Evolutionary conservation across 2,797 vertebrate species (phyloP).

Genomic region (Onychomys leucogaster): DNA sequence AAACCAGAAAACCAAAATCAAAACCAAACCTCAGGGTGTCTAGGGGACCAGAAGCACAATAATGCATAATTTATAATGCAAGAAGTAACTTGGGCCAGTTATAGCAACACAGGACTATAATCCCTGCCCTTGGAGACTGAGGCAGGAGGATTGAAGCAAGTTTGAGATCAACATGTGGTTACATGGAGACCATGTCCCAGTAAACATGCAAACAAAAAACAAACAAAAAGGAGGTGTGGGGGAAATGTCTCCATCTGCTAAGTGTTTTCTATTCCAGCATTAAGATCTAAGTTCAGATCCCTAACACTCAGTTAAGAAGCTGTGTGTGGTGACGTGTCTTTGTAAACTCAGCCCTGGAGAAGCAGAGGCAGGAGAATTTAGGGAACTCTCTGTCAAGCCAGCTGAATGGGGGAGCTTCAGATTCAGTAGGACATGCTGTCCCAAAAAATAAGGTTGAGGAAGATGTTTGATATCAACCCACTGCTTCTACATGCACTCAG

Average conservation of each 20-base stretch:
- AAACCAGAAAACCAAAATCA: background rate
- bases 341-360: too few species aligned
- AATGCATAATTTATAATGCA: background rate
- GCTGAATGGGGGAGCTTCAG: background rate
- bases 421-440: background rate
- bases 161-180: background rate
- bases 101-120: background rate
- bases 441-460: background rate
- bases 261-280: background rate
- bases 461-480: background rate
- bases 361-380: background rate
- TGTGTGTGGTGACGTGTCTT: background rate
- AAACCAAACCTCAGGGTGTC: background rate
- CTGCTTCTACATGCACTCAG: background rate
- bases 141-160: background rate
- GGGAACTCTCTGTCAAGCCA: background rate
- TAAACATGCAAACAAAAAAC: background rate
- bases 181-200: background rate
- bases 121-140: background rate
- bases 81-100: background rate
- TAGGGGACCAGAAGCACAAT: background rate
- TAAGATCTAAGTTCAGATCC: background rate
- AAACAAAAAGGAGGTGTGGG: background rate
- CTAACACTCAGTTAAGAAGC: background rate
- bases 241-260: background rate